A percentile compares a stretch with the other conserved stretches of the same genome.
Evolutionary conservation across 2,888 invertebrate species (phyloP).

Genomic region (Brachyopa scutellaris): DNA sequence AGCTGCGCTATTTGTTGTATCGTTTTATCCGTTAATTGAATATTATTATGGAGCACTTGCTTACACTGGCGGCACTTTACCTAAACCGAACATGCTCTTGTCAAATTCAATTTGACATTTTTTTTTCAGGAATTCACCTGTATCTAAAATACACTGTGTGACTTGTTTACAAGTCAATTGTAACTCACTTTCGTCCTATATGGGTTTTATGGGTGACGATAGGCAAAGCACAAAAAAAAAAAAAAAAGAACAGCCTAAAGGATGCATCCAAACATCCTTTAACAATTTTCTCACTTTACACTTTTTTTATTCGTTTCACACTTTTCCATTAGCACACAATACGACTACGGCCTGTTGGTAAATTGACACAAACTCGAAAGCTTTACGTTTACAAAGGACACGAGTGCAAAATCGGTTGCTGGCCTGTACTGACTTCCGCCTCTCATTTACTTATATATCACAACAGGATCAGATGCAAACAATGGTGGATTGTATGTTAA

Average conservation of each 20-base stretch:
- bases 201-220: conserved; percentile 27
- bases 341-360: conserved; percentile 14
- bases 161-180: conserved; percentile 59
- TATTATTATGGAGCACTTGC: too few relatives aligned
- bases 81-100: too few relatives aligned
- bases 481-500: conserved; percentile 63
- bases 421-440: conserved; percentile 45
- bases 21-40: too few relatives aligned
- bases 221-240: neutral
- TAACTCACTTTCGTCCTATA: conserved; percentile 21
- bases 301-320: neutral
- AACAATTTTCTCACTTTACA: conserved; percentile 17
- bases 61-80: too few relatives aligned
- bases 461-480: conserved; percentile 58
- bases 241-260: conserved; percentile 7
- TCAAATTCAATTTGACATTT: too few relatives aligned
- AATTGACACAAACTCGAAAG: conserved; percentile 57
- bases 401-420: conserved; percentile 32
- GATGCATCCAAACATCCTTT: conserved; percentile 28
- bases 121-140: too few relatives aligned
- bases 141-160: conserved; percentile 20
- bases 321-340: conserved; percentile 17
- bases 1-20: too few relatives aligned
- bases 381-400: conserved; percentile 53
- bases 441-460: conserved; percentile 11